Percentiles rank a stretch among this genome's conserved stretches.
Evolutionary conservation across 2,113 vertebrate species (phyloP).

Genomic region (Octodon degus): DNA sequence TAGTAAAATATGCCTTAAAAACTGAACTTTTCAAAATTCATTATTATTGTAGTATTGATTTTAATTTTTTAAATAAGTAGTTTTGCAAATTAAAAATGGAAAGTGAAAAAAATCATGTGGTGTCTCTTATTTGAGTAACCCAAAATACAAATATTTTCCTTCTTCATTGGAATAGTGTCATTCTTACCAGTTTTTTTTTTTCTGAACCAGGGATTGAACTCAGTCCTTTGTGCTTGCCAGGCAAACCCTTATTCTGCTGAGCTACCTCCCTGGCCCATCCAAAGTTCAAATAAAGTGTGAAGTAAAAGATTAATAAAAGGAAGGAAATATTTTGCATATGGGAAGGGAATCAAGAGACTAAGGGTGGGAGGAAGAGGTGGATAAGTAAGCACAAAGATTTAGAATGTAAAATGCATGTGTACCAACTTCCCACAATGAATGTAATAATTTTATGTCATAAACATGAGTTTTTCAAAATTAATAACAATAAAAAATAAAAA

Average conservation of each 20-base stretch:
- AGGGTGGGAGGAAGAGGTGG: not conserved
- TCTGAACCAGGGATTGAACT: no score
- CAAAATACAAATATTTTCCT: not conserved
- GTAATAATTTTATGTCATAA: not conserved
- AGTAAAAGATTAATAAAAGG: not conserved
- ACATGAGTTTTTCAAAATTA: not conserved
- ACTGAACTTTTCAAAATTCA: not conserved
- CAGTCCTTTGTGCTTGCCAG: no score
- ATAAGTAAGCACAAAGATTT: not conserved
- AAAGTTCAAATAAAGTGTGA: not conserved
- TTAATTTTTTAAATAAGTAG: not conserved
- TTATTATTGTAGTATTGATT: not conserved
- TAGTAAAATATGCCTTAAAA: not conserved
- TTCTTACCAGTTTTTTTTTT: no score
- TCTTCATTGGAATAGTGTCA: no score
- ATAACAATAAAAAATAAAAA: not conserved
- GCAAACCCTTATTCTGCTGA: no score
- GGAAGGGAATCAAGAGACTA: not conserved
- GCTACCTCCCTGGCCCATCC: no score
- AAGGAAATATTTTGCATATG: not conserved
- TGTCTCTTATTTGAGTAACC: not conserved
- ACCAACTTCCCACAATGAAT: not conserved
- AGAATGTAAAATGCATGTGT: not conserved
- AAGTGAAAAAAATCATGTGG: not conserved
- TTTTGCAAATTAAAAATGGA: constrained; percentile 20